phyloP scores from a whole-genome alignment of 64 coral and sea anemone species.

The Catalaphyllia jardinei region DNA sequence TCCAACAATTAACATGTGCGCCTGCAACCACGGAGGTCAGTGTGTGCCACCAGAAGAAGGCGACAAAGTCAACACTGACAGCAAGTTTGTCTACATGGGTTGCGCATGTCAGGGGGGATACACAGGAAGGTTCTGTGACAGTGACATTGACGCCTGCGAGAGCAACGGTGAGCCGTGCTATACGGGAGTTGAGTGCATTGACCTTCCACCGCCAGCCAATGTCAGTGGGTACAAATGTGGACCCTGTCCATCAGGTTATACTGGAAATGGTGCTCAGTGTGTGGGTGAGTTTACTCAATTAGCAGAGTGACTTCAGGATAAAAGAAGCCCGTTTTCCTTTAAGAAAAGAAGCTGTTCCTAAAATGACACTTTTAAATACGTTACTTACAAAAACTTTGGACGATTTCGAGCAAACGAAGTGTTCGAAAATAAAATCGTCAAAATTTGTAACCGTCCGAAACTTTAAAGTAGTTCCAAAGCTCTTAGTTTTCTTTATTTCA shows the following conservation, averaged over 20 bases:
- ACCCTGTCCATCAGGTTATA: conserved; percentile 8
- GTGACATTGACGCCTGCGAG: conserved; percentile 47
- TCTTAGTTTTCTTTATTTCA: too few relatives aligned
- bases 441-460: too few relatives aligned
- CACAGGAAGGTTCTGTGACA: conserved; percentile 45
- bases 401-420: too few relatives aligned
- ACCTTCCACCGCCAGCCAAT: conserved; percentile 29
- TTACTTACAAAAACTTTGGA: too few relatives aligned
- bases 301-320: too few relatives aligned
- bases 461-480: too few relatives aligned
- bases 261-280: neutral
- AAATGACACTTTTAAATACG: too few relatives aligned
- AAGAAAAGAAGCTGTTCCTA: too few relatives aligned
- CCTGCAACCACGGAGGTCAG: conserved; percentile 24
- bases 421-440: too few relatives aligned
- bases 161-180: conserved; percentile 43
- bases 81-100: conserved; percentile 5
- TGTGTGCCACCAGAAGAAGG: conserved; percentile 18
- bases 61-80: conserved; percentile 10
- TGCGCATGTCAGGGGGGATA: conserved; percentile 35
- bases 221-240: conserved; percentile 37
- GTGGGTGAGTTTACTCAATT: neutral
- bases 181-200: conserved; percentile 13
- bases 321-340: too few relatives aligned
- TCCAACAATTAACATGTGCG: conserved; percentile 32